Conservation (phyloP, 2,113 vertebrate species). For the Hippocampus barbouri region DNA sequence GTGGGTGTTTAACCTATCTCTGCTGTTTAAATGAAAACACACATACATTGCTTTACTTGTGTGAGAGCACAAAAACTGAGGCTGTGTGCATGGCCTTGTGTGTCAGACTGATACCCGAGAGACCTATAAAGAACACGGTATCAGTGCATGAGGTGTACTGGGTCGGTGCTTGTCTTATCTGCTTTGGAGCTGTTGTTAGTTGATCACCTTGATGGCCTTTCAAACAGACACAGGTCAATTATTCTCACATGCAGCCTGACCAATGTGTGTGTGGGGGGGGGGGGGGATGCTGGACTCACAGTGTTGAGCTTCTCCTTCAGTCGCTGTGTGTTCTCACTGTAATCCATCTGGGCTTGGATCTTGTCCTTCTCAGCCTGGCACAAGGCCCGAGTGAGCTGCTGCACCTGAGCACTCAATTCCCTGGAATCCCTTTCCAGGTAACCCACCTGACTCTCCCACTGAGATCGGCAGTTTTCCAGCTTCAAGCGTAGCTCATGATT, state of each 20-base stretch:
- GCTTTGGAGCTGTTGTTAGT: constrained; percentile 4
- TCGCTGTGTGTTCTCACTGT: constrained; percentile 48
- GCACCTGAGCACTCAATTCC: constrained; percentile 63
- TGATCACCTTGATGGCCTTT: background rate
- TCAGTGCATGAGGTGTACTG: constrained; percentile 20
- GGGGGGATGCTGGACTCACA: constrained; percentile 48
- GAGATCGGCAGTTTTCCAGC: constrained; percentile 63
- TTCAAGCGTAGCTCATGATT: constrained; percentile 67
- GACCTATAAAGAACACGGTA: constrained; percentile 24
- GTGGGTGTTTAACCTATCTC: background rate
- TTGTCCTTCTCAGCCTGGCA: constrained; percentile 59
- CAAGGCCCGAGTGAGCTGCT: constrained; percentile 58
- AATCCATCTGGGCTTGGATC: constrained; percentile 47
- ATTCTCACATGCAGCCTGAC: background rate
- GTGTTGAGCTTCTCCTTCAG: constrained; percentile 67
- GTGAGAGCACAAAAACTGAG: constrained; percentile 4
- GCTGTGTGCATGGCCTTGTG: constrained; percentile 19
- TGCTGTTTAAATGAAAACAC: constrained; percentile 2
- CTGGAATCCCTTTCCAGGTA: constrained; percentile 72
- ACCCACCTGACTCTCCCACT: constrained; percentile 73
- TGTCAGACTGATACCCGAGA: constrained; percentile 26
- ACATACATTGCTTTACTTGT: background rate
- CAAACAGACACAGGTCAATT: background rate
- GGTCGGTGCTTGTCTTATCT: constrained; percentile 33
- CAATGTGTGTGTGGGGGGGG: background rate